phyloP scores from a whole-genome alignment of 2,888 invertebrate genomes.

The Nemapogon koenigi region DNA sequence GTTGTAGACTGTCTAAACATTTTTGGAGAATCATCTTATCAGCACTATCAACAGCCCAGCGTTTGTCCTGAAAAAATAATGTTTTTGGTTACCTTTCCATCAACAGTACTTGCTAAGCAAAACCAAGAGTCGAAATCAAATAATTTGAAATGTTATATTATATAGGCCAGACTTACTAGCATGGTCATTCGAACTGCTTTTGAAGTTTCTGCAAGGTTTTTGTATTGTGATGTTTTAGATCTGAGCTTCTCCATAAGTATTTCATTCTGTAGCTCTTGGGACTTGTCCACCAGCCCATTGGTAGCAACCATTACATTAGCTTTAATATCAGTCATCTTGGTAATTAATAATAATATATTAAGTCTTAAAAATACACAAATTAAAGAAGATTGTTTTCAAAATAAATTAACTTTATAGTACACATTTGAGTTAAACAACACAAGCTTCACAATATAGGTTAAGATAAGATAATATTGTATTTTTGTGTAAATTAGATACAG shows the following conservation, averaged over 20 bases:
- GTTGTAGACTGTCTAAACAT: slow-evolving; percentile 90
- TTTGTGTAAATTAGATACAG: neutral
- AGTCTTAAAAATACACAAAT: neutral
- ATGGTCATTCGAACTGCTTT: slow-evolving; percentile 88
- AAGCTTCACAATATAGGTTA: neutral
- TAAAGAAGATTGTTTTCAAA: neutral
- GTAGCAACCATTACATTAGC: slow-evolving; percentile 34
- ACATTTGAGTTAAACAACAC: neutral
- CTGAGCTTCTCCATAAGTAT: slow-evolving; percentile 91
- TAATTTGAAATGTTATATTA: neutral
- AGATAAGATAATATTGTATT: neutral
- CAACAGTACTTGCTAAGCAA: neutral
- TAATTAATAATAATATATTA: no score
- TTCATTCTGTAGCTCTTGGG: slow-evolving; percentile 73
- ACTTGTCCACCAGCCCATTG: slow-evolving; percentile 45
- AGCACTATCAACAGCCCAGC: slow-evolving; percentile 84
- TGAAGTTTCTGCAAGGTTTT: slow-evolving; percentile 84
- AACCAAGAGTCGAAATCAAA: neutral
- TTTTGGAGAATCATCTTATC: slow-evolving; percentile 88
- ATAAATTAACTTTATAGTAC: neutral
- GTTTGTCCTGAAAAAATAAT: slow-evolving; percentile 73
- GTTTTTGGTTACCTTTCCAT: neutral
- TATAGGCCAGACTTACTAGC: slow-evolving; percentile 69
- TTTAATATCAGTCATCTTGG: slow-evolving; percentile 40
- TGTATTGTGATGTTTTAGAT: slow-evolving; percentile 81